Evolutionary conservation across 2,888 invertebrate genomes (phyloP), one percentile per base, ranked within the genome.

Genomic region (Volucella inanis): DNA sequence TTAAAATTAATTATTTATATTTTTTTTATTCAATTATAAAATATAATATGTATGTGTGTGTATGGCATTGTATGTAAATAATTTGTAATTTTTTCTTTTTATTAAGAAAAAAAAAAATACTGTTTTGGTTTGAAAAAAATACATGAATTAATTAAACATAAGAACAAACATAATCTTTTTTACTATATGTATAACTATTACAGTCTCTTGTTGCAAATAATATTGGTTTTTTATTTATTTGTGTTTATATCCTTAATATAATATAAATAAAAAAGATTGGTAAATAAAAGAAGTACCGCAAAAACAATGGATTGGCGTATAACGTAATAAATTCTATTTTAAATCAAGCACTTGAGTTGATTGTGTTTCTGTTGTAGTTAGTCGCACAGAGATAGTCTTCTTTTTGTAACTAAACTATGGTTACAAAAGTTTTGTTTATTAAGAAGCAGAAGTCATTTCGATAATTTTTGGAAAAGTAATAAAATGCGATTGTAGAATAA

Each of bases 191-290:
- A 77, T 71, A 72, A 84, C 84, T 84, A 84, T 61, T 76, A 80
- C 84, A 84, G 84, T 79, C 84, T 84, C 79, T 80, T 84, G 71
- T 70, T 79, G 84, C 54, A 75, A 84, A 79, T 83, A 50, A 74
- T 67, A 79, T 79, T 75, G 52, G 65, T 70, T 79, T 45, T 59
- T 75, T 65, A 39, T 22, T 22, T 47, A 47, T 11, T 65, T 43
- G 59, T 74, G 15, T 38, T 67, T 68, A 12, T 68, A 61, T 77
- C 47, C 43, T 47, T 77, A 45, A 38, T 72, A 45, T 62, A 64
- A 41, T 55, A 41, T 59, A 22, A 22, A 2, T 22, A 4, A 22
- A 22, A 22, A 3, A 22, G 3, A 22, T 22, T 22, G 0, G 3
- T 22, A 22, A 22, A 22, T 4, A 22, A 22, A 4, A 3, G 4